Conservation (phyloP, 2,113 vertebrate species). For the Gnathonemus echidnorhynchus region DNA sequence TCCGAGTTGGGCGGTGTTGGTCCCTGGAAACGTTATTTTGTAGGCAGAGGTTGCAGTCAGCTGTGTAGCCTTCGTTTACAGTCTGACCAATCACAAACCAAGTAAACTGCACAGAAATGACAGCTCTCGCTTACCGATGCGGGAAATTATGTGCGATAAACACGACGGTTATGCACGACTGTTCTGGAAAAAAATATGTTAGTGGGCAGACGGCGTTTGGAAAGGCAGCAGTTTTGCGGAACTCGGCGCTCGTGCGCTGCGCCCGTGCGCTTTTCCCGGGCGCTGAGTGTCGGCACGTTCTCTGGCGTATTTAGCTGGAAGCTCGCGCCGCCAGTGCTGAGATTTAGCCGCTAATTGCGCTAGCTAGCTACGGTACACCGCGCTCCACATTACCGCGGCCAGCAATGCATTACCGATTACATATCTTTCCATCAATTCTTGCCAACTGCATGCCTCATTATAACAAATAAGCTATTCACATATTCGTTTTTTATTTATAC, state of each 20-base stretch:
- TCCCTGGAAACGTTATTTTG: slow-evolving; percentile 8
- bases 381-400: neutral
- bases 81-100: neutral
- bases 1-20: neutral
- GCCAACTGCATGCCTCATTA: neutral
- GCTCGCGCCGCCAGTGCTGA: neutral
- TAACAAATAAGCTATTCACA: neutral
- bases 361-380: neutral
- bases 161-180: neutral
- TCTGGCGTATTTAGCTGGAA: neutral
- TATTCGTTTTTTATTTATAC: neutral
- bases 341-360: slow-evolving; percentile 10
- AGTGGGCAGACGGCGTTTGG: neutral
- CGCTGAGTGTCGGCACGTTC: neutral
- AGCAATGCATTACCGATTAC: too few species aligned
- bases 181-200: neutral
- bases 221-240: neutral
- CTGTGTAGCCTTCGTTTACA: slow-evolving; percentile 4
- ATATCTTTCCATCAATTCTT: neutral
- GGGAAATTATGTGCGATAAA: neutral
- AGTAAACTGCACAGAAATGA: neutral
- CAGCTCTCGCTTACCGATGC: neutral
- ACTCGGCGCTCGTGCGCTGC: neutral
- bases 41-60: slow-evolving; percentile 6
- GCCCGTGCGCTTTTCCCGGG: neutral